Evolutionary conservation across 2,113 vertebrate genomes (phyloP).

Genomic region (Epinephelus cyanopodus): DNA sequence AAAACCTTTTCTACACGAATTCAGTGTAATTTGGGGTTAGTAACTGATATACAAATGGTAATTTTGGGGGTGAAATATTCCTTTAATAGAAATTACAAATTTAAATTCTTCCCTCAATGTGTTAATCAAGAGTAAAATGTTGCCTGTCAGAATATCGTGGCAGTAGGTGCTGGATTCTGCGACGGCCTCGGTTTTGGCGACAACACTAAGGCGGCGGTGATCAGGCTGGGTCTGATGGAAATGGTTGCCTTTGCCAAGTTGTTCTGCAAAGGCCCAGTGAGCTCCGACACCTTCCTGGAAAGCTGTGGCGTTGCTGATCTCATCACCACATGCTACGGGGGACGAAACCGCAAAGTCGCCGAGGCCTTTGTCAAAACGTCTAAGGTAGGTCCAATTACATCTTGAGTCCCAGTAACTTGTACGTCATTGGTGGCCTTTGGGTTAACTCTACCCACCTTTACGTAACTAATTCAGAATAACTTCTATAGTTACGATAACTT

Average conservation of each 20-base stretch:
- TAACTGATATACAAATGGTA: no score
- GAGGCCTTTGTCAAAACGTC: slow-evolving; percentile 88
- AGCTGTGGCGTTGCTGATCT: slow-evolving; percentile 92
- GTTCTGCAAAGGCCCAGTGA: slow-evolving; percentile 85
- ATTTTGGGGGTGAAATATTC: no score
- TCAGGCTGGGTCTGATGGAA: slow-evolving; percentile 92
- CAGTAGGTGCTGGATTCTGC: slow-evolving; percentile 90
- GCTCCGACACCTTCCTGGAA: slow-evolving; percentile 88
- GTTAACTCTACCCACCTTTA: neutral
- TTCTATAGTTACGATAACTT: neutral
- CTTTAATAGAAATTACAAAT: neutral
- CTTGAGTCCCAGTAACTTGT: neutral
- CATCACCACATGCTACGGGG: slow-evolving; percentile 92
- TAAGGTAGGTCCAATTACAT: slow-evolving; percentile 82
- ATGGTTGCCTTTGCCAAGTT: slow-evolving; percentile 90
- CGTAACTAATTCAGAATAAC: neutral
- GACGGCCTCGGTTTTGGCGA: slow-evolving; percentile 88
- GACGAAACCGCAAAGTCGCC: slow-evolving; percentile 89
- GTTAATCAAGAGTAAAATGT: neutral
- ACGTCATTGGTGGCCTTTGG: neutral
- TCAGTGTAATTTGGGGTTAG: no score
- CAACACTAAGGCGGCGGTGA: slow-evolving; percentile 92
- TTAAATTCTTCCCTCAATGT: neutral
- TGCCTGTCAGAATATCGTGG: slow-evolving; percentile 87
- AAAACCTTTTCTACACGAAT: no score